Base-by-base conservation (phyloP, 2,888 invertebrate species). In the Cryptus viduatorius region DNA sequence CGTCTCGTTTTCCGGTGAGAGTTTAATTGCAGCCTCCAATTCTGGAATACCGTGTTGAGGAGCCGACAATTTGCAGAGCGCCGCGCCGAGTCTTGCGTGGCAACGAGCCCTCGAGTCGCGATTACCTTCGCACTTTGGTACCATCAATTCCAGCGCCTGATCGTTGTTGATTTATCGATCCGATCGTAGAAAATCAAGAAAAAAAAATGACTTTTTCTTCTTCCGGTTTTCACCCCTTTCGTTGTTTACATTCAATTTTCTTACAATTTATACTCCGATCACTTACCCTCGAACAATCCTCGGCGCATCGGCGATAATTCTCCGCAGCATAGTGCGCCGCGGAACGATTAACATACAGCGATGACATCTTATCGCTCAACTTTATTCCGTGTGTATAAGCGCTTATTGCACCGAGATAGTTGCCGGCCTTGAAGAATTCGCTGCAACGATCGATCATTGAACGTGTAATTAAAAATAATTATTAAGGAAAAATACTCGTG, bases 331-430 rank as follows among this genome's bases (percentile, higher is more conserved):
- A 95, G 91, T 98, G 98, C n/a, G 97, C 97, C 46, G 96, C 96
- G 0, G 97, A 96, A 91, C 98, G 94, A 88, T 96, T 97, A 0
- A 97, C 95, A 92, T 96, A 98, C 68, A 98, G 94, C 90, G 96
- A 96, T 0, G 96, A 95, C 93, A 97, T 95, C 89, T 96, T 96
- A 73, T 96, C 95, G 50, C 96, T 96, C 24, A 98, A 93, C 86
- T 96, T 95, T 79, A 98, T 96, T 0, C 97, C 98, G 91, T 97
- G 97, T 44, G 96, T 95, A 91, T 97, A 98, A 8, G 97, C 98
- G 91, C 97, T 98, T 71, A 98, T 94, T 0, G 98, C 98, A 1
- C 96, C 97, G 79, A 97, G 94, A 91, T 96, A 97, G 94, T 98
- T 97, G 42, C 96, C 96, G 82, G 94, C 95, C 85, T 96, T 95